Conservation (phyloP, 2,113 vertebrate species). For the Dasyornis broadbenti region DNA sequence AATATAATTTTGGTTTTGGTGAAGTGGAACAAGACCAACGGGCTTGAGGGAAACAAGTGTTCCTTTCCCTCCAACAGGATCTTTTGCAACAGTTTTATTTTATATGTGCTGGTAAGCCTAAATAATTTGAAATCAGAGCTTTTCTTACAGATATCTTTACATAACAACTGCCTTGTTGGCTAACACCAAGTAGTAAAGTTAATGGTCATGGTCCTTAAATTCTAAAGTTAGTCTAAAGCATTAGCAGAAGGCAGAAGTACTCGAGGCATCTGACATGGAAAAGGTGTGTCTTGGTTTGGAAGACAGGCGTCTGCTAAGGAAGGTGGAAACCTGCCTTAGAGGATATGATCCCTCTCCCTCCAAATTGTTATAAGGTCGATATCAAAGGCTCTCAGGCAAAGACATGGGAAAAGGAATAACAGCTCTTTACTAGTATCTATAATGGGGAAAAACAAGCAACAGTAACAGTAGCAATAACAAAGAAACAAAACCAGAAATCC, state of each 20-base stretch:
- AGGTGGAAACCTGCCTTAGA: too few relatives aligned
- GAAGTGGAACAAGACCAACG: neutral
- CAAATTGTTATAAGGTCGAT: too few relatives aligned
- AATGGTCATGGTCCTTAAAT: neutral
- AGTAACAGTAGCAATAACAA: too few relatives aligned
- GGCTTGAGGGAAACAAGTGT: accelerated
- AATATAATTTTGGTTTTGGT: neutral
- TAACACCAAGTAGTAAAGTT: neutral
- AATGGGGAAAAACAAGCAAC: too few relatives aligned
- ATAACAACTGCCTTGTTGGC: neutral
- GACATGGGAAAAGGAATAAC: too few relatives aligned
- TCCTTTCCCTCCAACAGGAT: neutral
- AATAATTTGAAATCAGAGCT: neutral
- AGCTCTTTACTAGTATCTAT: too few relatives aligned
- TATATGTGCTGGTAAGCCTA: neutral
- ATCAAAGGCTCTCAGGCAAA: too few relatives aligned
- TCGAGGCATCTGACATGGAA: neutral
- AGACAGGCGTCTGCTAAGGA: too few relatives aligned
- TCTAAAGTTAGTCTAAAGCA: neutral
- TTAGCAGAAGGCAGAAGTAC: neutral
- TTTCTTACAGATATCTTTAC: neutral
- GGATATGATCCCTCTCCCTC: too few relatives aligned
- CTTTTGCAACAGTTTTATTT: neutral
- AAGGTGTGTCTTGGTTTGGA: too few relatives aligned
- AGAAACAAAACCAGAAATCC: too few relatives aligned